A percentile compares a stretch with the other conserved stretches of the same genome.
Conservation (phyloP, 2,797 vertebrate species). For the Todus mexicanus region DNA sequence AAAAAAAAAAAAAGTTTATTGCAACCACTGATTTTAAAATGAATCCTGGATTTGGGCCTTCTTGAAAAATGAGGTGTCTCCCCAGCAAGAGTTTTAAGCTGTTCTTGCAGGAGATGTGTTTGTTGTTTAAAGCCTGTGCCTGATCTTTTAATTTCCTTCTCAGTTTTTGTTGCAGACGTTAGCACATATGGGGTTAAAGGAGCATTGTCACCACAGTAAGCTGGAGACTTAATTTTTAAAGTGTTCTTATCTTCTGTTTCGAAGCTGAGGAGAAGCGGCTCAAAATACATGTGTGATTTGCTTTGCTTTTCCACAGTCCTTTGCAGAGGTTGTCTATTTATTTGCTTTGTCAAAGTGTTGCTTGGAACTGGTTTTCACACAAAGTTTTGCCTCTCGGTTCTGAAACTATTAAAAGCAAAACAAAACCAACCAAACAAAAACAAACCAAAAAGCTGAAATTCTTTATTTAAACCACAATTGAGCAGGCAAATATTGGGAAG, state of each 20-base stretch:
- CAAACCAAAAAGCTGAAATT: not conserved
- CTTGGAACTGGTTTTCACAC: not conserved
- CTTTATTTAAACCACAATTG: not conserved
- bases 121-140: constrained; percentile 14
- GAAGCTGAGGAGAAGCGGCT: not conserved
- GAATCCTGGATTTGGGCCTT: not conserved
- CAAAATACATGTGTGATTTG: not conserved
- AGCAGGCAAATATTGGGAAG: not conserved
- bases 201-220: not conserved
- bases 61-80: constrained; percentile 14
- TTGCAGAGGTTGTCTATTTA: constrained; percentile 11
- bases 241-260: not conserved
- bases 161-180: not conserved
- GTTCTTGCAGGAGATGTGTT: not conserved
- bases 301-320: not conserved
- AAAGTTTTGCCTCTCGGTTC: constrained; percentile 5
- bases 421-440: not conserved
- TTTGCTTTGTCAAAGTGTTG: not conserved
- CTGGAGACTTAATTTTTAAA: constrained; percentile 44
- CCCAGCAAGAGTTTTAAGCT: constrained; percentile 15
- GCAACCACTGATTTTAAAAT: constrained; percentile 23
- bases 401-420: not conserved
- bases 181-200: not conserved
- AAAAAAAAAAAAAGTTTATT: constrained; percentile 57
- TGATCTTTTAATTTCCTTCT: constrained; percentile 17